Conservation (phyloP, 2,888 invertebrate genomes). For the Merodon equestris region DNA sequence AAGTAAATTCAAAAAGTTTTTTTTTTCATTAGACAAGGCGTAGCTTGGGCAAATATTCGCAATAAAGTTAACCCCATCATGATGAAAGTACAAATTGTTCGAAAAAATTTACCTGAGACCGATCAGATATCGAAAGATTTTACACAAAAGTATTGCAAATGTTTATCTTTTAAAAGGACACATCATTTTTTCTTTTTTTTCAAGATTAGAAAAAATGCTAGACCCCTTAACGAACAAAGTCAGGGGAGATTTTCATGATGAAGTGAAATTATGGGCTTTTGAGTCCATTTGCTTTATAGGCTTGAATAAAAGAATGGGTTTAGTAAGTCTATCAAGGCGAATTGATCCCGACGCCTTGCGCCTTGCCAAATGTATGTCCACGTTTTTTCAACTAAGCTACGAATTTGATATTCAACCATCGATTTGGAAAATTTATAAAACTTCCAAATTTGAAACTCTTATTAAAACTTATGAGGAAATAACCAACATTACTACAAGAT, state of each 20-base stretch:
- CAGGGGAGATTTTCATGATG: slow-evolving; percentile 79
- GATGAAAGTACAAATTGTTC: slow-evolving; percentile 74
- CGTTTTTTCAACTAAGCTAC: slow-evolving; percentile 73
- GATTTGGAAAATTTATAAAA: slow-evolving; percentile 74
- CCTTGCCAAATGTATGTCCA: slow-evolving; percentile 71
- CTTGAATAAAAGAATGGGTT: slow-evolving; percentile 75
- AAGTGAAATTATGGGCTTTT: slow-evolving; percentile 82
- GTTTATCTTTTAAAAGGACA: too few species aligned
- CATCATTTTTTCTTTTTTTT: not conserved
- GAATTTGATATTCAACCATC: slow-evolving; percentile 75
- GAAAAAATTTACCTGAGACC: slow-evolving; percentile 72
- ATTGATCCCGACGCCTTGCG: slow-evolving; percentile 71
- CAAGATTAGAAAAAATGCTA: slow-evolving; percentile 71
- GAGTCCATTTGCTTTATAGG: slow-evolving; percentile 80
- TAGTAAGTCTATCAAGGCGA: slow-evolving; percentile 68
- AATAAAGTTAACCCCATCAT: slow-evolving; percentile 79
- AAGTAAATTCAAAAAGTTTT: not conserved
- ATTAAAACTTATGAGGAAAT: slow-evolving; percentile 73
- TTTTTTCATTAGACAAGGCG: slow-evolving; percentile 80
- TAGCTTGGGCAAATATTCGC: slow-evolving; percentile 84
- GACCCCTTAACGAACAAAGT: slow-evolving; percentile 69
- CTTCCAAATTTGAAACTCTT: slow-evolving; percentile 73
- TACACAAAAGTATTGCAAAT: not conserved
- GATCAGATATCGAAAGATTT: slow-evolving; percentile 70
- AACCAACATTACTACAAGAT: slow-evolving; percentile 74